Conservation (phyloP, 2,888 invertebrate species). For the Caenorhabditis japonica region DNA sequence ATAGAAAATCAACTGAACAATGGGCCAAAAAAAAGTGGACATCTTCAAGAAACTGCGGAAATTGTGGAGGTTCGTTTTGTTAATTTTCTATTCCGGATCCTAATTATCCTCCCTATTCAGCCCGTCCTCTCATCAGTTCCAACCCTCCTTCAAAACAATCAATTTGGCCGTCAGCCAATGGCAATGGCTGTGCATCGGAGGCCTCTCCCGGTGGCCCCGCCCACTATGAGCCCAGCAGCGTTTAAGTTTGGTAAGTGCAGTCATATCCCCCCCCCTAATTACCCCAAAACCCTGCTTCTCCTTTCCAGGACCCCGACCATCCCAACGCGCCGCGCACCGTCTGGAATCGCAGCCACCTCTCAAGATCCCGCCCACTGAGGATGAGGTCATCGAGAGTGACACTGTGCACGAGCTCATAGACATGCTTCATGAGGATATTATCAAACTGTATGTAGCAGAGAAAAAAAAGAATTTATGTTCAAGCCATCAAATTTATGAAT, state of each 20-base stretch:
- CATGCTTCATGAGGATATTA: constrained; percentile 47
- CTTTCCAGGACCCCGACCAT: constrained; percentile 1
- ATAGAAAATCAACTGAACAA: background rate
- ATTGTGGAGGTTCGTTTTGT: constrained; percentile 45
- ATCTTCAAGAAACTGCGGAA: constrained; percentile 44
- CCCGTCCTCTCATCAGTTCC: constrained; percentile 7
- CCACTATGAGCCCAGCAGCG: constrained; percentile 26
- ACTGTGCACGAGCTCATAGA: constrained; percentile 45
- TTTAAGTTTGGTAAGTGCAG: constrained; percentile 22
- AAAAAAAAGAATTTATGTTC: background rate
- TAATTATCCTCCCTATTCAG: constrained; percentile 9
- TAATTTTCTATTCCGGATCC: too few relatives aligned
- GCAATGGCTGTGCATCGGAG: constrained; percentile 11
- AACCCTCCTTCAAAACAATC: constrained; percentile 10
- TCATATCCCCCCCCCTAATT: too few relatives aligned
- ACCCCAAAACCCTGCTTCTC: too few relatives aligned
- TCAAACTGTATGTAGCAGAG: constrained; percentile 15
- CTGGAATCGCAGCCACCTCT: background rate
- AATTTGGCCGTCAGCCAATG: constrained; percentile 26
- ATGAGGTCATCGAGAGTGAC: constrained; percentile 20
- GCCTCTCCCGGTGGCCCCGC: constrained; percentile 37
- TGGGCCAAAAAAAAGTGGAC: constrained; percentile 9
- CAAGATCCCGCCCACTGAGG: constrained; percentile 20
- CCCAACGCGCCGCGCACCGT: constrained; percentile 20
- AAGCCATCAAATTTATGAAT: constrained; percentile 4